Evolutionary conservation across 2,888 invertebrate species (phyloP), one percentile per base, ranked within the genome.

Genomic region (Noctuana brunneofusca): DNA sequence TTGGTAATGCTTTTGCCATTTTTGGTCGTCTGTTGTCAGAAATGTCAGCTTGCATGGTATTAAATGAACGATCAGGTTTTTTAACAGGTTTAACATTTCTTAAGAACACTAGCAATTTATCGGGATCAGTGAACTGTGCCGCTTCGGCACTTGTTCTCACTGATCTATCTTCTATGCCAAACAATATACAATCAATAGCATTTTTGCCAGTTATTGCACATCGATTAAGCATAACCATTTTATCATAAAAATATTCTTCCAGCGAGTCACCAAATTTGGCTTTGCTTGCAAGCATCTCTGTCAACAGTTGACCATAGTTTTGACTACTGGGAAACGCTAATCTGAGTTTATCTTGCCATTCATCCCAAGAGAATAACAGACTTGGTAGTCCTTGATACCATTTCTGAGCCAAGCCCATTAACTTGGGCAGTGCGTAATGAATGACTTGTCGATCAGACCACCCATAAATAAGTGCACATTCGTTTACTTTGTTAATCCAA

Each of bases 161-260:
- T 3, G 66, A 62, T 12, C 68, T 55, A 54, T 69, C 68, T 16
- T 71, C 71, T 18, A 69, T 69, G 0, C 68, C 68, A 14, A 65
- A 64, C 5, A 69, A 35, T 9, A 69, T 65, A 48, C 68, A 68
- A 58, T 68, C 69, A 3, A 68, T 57, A 0, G 71, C 69, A 48
- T 67, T 52, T 30, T 63, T 66, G 1, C 64, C 66, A 12, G 20
- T 43, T 9, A 70, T 66, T 11, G 50, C 22, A 63, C 70, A 70
- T 14, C 67, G 43, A 57, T 69, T 67, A 32, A 70, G 32, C 2
- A 69, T 35, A 14, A 63, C 49, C 22, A 66, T 64, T 46, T 71
- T 71, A 3, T 71, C 66, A 54, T 71, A 69, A 65, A 58, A 71
- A 58, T 71, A 71, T 6, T 71, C 66, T 43, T 69, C 68, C 18